Base-by-base conservation (phyloP, 1,140 invertebrate genomes). In the Brachionus calyciflorus region DNA sequence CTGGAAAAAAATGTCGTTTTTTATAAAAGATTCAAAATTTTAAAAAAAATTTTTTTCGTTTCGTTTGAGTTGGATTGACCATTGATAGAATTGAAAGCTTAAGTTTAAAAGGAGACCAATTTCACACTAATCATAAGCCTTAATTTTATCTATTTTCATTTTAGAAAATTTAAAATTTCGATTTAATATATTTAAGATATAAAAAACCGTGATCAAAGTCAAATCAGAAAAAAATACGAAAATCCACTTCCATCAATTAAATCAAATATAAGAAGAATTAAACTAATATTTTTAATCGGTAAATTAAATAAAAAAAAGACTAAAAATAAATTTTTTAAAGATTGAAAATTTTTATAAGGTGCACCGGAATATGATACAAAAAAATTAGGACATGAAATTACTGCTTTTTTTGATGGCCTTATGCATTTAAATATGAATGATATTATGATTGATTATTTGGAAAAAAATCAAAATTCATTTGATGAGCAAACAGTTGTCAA, bases 281-380 rank as follows among this genome's bases (percentile, higher is more conserved):
- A 73, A 30, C n/a, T 73, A 19, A 73, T 73, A n/a, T 73, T 51
- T 41, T 19, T 73, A 0, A 51, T 30, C 4, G 69, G 69, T 73
- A 51, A 51, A 12, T 33, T 33, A 9, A n/a, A 10, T n/a, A 10
- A n/a, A n/a, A n/a, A n/a, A n/a, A n/a, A n/a, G n/a, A n/a, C n/a
- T n/a, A n/a, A n/a, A n/a, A n/a, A 12, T 19, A 30, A 51, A 73
- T 5, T 10, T 40, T 21, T 0, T 17, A 33, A 40, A 2, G 7
- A 9, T 37, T 37, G 33, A 37, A 51, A 24, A 14, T 41, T 55
- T 40, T 41, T 55, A 0, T 26, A 30, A 73, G 30, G 30, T 51
- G 26, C 69, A 51, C 14, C 69, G 14, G 69, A 46, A 26, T 73
- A 55, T 73, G 69, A 51, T 12, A 17, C 21, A 33, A 49, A 41